Evolutionary conservation across 2,113 vertebrate species (phyloP).

Genomic region (Catharus fuscescens): DNA sequence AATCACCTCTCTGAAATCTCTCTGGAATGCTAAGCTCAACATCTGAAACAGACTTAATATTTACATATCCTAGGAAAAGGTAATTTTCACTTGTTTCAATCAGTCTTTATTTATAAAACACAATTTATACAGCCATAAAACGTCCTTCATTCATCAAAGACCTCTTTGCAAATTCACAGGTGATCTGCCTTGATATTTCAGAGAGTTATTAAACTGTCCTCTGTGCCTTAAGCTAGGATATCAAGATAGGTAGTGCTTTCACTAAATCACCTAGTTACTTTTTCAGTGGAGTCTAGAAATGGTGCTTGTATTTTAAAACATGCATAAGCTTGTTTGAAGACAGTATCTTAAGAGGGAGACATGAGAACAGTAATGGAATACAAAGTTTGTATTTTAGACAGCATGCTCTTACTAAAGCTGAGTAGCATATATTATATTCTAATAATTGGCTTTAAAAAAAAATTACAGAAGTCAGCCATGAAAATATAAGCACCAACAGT

Average conservation of each 20-base stretch:
- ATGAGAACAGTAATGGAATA: neutral
- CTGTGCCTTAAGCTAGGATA: conserved; percentile 15
- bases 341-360: neutral
- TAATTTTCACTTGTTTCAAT: conserved; percentile 62
- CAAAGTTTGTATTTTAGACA: neutral
- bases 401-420: neutral
- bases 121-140: conserved; percentile 29
- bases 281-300: neutral
- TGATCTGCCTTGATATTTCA: conserved; percentile 59
- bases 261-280: neutral
- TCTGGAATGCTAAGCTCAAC: conserved; percentile 56
- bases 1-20: conserved; percentile 39
- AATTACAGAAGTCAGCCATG: neutral
- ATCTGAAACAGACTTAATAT: conserved; percentile 60
- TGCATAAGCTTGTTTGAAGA: neutral
- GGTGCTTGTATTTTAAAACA: neutral
- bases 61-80: conserved; percentile 67
- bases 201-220: conserved; percentile 67
- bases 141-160: conserved; percentile 60
- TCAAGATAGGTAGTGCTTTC: neutral
- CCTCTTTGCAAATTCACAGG: conserved; percentile 67
- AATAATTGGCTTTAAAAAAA: neutral
- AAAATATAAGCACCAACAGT: neutral
- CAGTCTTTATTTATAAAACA: conserved; percentile 45
- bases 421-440: neutral